Base-by-base conservation (phyloP, 1,140 invertebrate species). In the Zaprionus africanus region DNA sequence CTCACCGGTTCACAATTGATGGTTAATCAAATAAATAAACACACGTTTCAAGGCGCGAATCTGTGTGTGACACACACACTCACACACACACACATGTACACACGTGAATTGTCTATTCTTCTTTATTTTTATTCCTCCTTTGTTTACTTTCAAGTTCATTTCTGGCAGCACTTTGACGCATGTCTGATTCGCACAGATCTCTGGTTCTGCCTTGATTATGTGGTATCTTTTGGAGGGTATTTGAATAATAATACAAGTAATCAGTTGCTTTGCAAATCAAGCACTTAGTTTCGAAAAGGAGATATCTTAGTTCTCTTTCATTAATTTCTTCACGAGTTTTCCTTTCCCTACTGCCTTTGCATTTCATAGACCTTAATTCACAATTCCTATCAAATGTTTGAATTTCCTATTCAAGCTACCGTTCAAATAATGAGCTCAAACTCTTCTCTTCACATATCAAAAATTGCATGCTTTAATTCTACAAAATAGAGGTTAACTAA, bases 11-110 rank as follows among this genome's bases (percentile, higher is more conserved):
- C 53, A 63, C 15, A 49, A 81, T 86, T 85, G 79, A 77, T 87
- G 80, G 74, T 75, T 69, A 87, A 87, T 88, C 73, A 87, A 88
- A 78, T 81, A 82, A 82, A 75, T 76, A 82, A 72, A 77, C 60
- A 76, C 57, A 64, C 59, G 31, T 60, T 19, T 19, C 34, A 51
- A 17, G 36, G 53, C 61, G 41, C 36, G 60, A 31, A 19, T 65
- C 22, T 56, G 53, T 56, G 46, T 61, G 67, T 26, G 59, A 58
- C 11, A 49, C 46, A 49, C 43, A 46, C 43, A 11, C 43, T 19
- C 43, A 11, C 43, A 13, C 43, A 53, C 36, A 36, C 26, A 56
- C 6, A 12, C 6, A 58, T 4, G 13, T 22, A 36, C 28, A 17
- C 56, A 58, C 56, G 11, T 17, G 56, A 58, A 13, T 58, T 34